A percentile compares a stretch with the other conserved stretches of the same genome.
These are phyloP conservation scores for Heliconius melpomene DNA, from an alignment of 1,140 invertebrate genomes.

Conservation along the genomic window DNA sequence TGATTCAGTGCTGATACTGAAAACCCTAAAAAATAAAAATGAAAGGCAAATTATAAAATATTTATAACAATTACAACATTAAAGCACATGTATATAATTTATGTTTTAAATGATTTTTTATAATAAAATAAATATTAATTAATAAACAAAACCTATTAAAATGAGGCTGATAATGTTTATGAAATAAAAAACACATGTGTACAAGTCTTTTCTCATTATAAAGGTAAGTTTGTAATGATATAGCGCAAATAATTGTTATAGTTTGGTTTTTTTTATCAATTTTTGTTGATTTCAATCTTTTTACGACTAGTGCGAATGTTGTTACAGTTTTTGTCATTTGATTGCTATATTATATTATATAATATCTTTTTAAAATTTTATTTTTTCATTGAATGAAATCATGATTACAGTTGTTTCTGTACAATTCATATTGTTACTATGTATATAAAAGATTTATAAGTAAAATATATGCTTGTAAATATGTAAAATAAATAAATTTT, in stretches of 20 bases:
- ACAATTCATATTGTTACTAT: constrained; percentile 9
- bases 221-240: constrained; percentile 19
- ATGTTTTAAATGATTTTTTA: too few relatives aligned
- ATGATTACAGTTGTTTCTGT: background rate
- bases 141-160: background rate
- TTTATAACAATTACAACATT: background rate
- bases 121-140: background rate
- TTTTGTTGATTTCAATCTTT: constrained; percentile 10
- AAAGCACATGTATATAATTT: background rate
- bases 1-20: too few relatives aligned
- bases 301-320: background rate
- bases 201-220: constrained; percentile 20
- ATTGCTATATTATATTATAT: background rate
- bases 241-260: constrained; percentile 40
- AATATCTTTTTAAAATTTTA: background rate
- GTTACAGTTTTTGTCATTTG: background rate
- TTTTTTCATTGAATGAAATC: background rate
- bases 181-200: constrained; percentile 5
- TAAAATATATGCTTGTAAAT: constrained; percentile 60
- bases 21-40: background rate
- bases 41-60: too few relatives aligned
- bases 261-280: constrained; percentile 22
- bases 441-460: constrained; percentile 33
- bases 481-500: constrained; percentile 66
- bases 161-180: background rate